Evolutionary conservation across 2,888 invertebrate genomes (phyloP).

Genomic region (Xestia rhomboidea): DNA sequence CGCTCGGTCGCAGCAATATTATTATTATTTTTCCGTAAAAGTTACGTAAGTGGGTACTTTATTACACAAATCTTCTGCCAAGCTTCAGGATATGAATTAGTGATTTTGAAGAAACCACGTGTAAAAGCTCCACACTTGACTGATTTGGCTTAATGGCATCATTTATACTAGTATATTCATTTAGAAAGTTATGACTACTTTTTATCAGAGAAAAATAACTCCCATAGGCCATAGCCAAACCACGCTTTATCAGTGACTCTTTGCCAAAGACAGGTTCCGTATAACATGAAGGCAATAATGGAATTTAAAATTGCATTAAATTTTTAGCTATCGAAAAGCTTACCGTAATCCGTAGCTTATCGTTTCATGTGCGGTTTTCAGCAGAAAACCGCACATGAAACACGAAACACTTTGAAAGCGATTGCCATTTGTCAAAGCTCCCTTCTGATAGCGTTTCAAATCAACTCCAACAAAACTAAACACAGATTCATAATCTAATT

Average conservation of each 20-base stretch:
- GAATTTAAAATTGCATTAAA: neutral
- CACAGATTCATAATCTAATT: constrained; percentile 24
- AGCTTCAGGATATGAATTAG: too few relatives aligned
- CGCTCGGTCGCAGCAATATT: too few relatives aligned
- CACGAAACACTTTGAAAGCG: neutral
- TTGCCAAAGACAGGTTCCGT: neutral
- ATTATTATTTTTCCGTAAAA: too few relatives aligned
- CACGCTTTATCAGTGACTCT: neutral
- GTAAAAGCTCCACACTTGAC: neutral
- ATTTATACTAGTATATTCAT: neutral
- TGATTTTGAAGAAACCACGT: neutral
- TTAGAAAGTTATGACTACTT: constrained; percentile 2
- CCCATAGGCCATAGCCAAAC: neutral
- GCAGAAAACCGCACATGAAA: too few relatives aligned
- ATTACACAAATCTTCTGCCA: too few relatives aligned
- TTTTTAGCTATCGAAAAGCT: neutral
- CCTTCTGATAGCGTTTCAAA: neutral
- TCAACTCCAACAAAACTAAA: neutral
- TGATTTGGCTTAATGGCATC: neutral
- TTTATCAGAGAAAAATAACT: neutral
- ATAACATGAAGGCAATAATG: neutral
- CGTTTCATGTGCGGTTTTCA: too few relatives aligned
- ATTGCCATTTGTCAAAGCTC: neutral
- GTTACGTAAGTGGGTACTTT: too few relatives aligned
- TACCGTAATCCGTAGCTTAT: too few relatives aligned